phyloP scores from a whole-genome alignment of 2,113 vertebrate species.

The Notothenia coriiceps region DNA sequence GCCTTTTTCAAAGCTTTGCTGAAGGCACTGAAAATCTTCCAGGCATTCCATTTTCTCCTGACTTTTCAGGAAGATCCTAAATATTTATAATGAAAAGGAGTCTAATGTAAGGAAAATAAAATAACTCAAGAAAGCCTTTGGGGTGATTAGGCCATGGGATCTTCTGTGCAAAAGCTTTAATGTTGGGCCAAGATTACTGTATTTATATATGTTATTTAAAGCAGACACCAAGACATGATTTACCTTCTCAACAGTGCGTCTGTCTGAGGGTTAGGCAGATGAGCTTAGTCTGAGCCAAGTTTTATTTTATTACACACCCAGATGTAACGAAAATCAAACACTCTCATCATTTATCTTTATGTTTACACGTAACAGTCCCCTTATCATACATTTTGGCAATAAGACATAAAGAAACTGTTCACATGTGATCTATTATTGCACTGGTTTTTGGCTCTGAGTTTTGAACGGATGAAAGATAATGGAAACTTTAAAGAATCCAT shows the following conservation, averaged over 20 bases:
- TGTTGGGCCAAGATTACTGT: not conserved
- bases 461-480: conserved; percentile 26
- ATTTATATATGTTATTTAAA: conserved; percentile 1
- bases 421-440: conserved; percentile 58
- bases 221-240: conserved; percentile 10
- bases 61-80: not conserved
- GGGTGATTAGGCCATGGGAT: not conserved
- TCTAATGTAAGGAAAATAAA: not conserved
- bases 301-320: conserved; percentile 50
- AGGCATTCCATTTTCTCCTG: not conserved
- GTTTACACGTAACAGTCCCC: conserved; percentile 63
- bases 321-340: conserved; percentile 58
- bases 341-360: conserved; percentile 58
- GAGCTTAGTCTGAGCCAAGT: conserved; percentile 50
- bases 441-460: conserved; percentile 32
- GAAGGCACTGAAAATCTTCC: conserved; percentile 18
- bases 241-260: conserved; percentile 19
- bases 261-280: conserved; percentile 48
- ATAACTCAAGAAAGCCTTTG: not conserved
- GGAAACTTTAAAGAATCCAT: conserved; percentile 20
- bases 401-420: conserved; percentile 48
- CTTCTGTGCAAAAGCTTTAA: not conserved
- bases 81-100: not conserved
- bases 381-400: conserved; percentile 63
- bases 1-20: conserved; percentile 15